Evolutionary conservation across 2,113 vertebrate genomes (phyloP).

Genomic region (Apeltes quadracus): DNA sequence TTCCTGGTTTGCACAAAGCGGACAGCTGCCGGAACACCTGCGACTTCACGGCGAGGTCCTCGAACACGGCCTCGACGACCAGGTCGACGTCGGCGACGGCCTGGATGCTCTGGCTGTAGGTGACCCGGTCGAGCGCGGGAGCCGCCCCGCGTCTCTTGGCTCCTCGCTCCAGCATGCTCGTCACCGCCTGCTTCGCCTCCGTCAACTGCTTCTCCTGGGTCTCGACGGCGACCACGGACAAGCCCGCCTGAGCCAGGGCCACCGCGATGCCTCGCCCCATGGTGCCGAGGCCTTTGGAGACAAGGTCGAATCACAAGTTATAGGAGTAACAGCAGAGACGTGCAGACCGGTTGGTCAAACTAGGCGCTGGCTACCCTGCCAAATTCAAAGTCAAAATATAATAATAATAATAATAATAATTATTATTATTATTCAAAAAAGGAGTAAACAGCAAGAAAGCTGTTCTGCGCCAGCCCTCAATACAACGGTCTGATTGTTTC

Average conservation of each 20-base stretch:
- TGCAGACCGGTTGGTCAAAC: too few species aligned
- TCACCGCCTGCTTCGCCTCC: slow-evolving; percentile 77
- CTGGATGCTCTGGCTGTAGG: slow-evolving; percentile 79
- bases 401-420: too few species aligned
- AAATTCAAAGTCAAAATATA: too few species aligned
- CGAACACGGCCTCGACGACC: slow-evolving; percentile 93
- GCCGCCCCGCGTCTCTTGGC: slow-evolving; percentile 71
- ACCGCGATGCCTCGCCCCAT: slow-evolving; percentile 92
- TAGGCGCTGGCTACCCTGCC: too few species aligned
- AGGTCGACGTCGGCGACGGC: slow-evolving; percentile 82
- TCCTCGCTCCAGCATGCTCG: slow-evolving; percentile 80
- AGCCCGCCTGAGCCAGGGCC: slow-evolving; percentile 83
- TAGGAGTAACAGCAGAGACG: not conserved
- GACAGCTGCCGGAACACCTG: slow-evolving; percentile 86
- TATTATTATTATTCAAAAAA: too few species aligned
- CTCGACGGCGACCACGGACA: slow-evolving; percentile 89
- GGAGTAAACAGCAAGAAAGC: too few species aligned
- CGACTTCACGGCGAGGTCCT: slow-evolving; percentile 89
- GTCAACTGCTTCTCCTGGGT: slow-evolving; percentile 82
- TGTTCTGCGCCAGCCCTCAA: too few species aligned
- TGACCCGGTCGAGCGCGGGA: slow-evolving; percentile 64
- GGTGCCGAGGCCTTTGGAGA: slow-evolving; percentile 88
- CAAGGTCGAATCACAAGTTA: not conserved
- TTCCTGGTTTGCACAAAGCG: slow-evolving; percentile 79
- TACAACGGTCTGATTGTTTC: too few species aligned